Conservation (phyloP, 2,113 vertebrate genomes). For the Hucho hucho region DNA sequence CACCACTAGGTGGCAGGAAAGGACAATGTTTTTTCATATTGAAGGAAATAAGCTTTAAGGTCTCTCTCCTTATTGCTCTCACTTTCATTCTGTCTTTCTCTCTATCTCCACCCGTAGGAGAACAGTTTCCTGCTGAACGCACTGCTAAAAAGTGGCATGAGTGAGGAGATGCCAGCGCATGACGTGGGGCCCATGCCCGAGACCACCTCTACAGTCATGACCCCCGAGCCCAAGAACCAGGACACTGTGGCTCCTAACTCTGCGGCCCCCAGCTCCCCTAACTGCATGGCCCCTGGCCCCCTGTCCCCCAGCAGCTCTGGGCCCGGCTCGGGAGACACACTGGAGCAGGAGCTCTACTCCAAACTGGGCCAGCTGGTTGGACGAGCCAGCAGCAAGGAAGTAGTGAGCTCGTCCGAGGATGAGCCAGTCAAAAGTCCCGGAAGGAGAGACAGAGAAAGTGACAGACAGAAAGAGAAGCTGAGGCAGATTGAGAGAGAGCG, state of each 20-base stretch:
- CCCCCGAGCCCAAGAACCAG: constrained; percentile 51
- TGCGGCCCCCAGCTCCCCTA: constrained; percentile 21
- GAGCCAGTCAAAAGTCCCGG: constrained; percentile 54
- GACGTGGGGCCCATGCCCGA: constrained; percentile 41
- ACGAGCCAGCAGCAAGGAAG: constrained; percentile 80
- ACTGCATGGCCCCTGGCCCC: constrained; percentile 37
- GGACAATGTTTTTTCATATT: background rate
- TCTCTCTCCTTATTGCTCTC: background rate
- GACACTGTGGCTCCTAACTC: constrained; percentile 54
- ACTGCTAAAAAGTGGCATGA: constrained; percentile 63
- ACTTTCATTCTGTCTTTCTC: background rate
- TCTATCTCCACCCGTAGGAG: constrained; percentile 55
- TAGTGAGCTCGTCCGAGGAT: constrained; percentile 79
- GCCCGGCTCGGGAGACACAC: constrained; percentile 34
- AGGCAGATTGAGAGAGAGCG: constrained; percentile 36
- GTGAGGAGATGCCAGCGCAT: constrained; percentile 53
- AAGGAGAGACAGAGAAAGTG: constrained; percentile 64
- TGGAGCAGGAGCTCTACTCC: constrained; percentile 76
- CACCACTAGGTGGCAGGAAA: constrained; percentile 49
- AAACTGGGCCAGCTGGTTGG: constrained; percentile 76
- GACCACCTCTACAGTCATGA: constrained; percentile 48
- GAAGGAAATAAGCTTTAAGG: too few relatives aligned
- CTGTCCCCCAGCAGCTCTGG: constrained; percentile 29
- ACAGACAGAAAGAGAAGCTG: constrained; percentile 35
- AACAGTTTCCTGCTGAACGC: constrained; percentile 64